Evolutionary conservation across 2,888 invertebrate genomes (phyloP), one percentile per base, ranked within the genome.

Genomic region (Eupeodes luniger): DNA sequence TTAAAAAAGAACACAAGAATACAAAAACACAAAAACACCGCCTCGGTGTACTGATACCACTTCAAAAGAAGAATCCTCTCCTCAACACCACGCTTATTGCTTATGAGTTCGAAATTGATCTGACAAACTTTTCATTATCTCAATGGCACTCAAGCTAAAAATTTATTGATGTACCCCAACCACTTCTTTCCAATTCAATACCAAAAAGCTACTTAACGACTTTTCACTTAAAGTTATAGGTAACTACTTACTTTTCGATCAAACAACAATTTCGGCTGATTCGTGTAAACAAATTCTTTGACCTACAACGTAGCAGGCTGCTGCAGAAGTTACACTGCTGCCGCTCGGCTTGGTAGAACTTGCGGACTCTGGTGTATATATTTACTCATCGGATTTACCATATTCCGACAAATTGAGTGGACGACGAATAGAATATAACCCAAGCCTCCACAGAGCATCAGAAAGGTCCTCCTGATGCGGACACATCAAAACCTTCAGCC

Each of bases 351-450:
- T 69, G 75, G 62, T 62, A 75, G 61, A 78, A 47, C 57, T 47
- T 61, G 36, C 10, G 55, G 27, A 14, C 51, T 44, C 36, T 19
- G n/a, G 36, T 27, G 16, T 6, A 2, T 53, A 27, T 88, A 69
- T 88, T 88, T 88, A 53, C 78, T 55, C 74, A 85, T 78, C 85
- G 85, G 88, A 88, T 88, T 88, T 88, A 88, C 85, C 80, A 88
- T 88, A 78, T 88, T 84, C 88, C 88, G 88, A 88, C 88, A 88
- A 88, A 88, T 88, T 88, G 88, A 88, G 81, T 88, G 85, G 78
- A 77, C 53, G 78, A 77, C 53, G 78, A 81, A 55, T 55, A 40
- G 81, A 72, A 72, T 69, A 59, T 62, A 80, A 80, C 16, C 84
- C 64, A 61, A 69, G 64, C 49, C 9, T 40, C 10, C 47, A 12